A percentile compares a stretch with the other conserved stretches of the same genome.
Evolutionary conservation across 2,797 vertebrate genomes (phyloP).

Genomic region (Protosalanx chinensis): DNA sequence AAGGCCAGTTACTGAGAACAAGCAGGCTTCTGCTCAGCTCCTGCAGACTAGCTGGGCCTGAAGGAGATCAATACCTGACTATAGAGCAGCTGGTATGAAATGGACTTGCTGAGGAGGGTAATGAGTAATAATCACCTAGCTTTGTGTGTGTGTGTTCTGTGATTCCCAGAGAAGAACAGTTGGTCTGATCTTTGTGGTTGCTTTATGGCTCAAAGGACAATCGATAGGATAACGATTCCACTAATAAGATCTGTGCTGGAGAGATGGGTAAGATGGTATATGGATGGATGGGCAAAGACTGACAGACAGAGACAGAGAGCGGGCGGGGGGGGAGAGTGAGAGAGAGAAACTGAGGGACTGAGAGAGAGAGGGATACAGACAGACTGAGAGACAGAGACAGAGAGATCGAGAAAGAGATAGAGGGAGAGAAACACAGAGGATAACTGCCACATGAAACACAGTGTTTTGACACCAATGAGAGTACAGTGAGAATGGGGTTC

Average conservation of each 20-base stretch:
- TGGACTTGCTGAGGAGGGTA: not conserved
- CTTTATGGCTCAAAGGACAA: conserved; percentile 28
- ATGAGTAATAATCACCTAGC: not conserved
- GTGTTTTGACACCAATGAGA: conserved; percentile 60
- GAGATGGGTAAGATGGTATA: not conserved
- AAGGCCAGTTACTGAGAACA: no score
- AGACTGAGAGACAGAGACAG: no score
- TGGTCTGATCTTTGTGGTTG: conserved; percentile 20
- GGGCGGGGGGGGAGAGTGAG: not conserved
- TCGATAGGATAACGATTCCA: conserved; percentile 15
- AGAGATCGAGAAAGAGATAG: not conserved
- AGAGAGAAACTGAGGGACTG: not conserved
- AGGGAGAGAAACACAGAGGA: not conserved
- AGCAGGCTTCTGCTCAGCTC: not conserved
- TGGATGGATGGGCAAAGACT: not conserved
- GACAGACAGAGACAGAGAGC: conserved; percentile 14
- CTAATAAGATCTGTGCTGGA: conserved; percentile 21
- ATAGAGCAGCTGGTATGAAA: not conserved
- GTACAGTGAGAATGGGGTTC: conserved; percentile 57
- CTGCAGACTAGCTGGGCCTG: not conserved
- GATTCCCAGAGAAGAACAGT: not conserved
- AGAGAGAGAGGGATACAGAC: no score
- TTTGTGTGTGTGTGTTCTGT: not conserved
- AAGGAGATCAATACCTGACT: not conserved
- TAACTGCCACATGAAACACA: no score